Percentiles rank a stretch among this genome's conserved stretches.
phyloP scores from a whole-genome alignment of 1,140 invertebrate genomes.

The Camponotus pennsylvanicus region DNA sequence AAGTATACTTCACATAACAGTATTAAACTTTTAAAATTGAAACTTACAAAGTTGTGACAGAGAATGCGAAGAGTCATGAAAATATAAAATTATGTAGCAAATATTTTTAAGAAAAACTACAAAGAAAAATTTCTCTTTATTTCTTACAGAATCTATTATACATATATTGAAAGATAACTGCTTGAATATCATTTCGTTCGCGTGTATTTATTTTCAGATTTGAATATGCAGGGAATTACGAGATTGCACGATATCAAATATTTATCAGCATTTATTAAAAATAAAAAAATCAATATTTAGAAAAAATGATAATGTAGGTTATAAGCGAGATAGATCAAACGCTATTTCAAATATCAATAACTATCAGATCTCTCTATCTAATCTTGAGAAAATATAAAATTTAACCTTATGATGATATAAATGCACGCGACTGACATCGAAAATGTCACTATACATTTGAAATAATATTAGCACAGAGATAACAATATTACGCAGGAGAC shows the following conservation, averaged over 20 bases:
- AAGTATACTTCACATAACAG: conserved; percentile 10
- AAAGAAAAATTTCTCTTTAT: background rate
- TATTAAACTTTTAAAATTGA: conserved; percentile 38
- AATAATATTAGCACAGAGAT: background rate
- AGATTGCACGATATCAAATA: background rate
- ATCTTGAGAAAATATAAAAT: conserved; percentile 25
- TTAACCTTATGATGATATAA: conserved; percentile 9
- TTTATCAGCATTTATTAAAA: background rate
- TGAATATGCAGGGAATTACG: background rate
- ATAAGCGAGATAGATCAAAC: background rate
- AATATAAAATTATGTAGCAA: background rate
- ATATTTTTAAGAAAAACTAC: background rate
- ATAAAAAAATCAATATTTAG: background rate
- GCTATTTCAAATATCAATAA: background rate
- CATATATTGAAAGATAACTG: background rate
- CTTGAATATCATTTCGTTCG: background rate
- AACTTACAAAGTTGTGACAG: background rate
- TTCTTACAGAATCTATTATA: background rate
- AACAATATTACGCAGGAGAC: too few species aligned
- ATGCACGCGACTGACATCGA: background rate
- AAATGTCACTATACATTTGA: background rate
- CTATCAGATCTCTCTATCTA: conserved; percentile 26
- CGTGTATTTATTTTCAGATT: background rate
- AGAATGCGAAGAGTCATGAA: background rate
- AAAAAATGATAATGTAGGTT: background rate